Base-by-base conservation (phyloP, 2,797 vertebrate genomes). In the Mormyrus hasselquistii region DNA sequence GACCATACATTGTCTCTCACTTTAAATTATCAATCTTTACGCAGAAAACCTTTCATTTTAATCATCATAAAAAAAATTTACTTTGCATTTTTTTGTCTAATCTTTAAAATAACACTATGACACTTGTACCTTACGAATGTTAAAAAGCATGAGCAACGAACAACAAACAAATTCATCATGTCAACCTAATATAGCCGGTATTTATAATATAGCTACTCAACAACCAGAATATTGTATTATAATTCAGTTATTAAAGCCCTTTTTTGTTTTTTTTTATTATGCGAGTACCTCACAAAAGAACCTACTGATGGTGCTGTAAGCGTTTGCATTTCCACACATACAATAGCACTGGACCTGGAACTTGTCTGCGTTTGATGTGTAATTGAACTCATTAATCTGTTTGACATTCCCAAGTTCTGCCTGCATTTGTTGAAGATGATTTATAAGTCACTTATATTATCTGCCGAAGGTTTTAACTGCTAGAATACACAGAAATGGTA, bases 301-400 rank as follows among this genome's bases (percentile, higher is more conserved):
- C 83, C 62, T 49, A 49, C 82, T 86, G 84, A 89, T 89, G 41
- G n/a, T 85, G 79, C 85, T 89, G 44, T 59, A 47, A 84, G 41
- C 16, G 57, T 73, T 86, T 65, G 59, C 49, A 47, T 86, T 84
- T 73, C 65, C 88, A 59, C 47, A 50, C 62, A 55, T 65, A 89
- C 82, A 86, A 86, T 89, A 86, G 84, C 16, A 89, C 55, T 3
- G 6, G 82, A 85, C 41, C 88, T 52, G 59, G 88, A 83, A 89
- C 57, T 86, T 89, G 82, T 89, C 59, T n/a, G 83, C 57, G 16
- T 87, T 89, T 47, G 53, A 49, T 55, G 69, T 73, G 79, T 89
- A 89, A 87, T 89, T 89, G 89, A 89, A 89, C 89, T 73, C 89
- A 89, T 89, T 89, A 87, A 89, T 89, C 89, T 82, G 86, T 86